Percentiles rank a stretch among this genome's conserved stretches.
phyloP scores from a whole-genome alignment of 92 coral and sea anemone species.

The Heliopora coerulea region DNA sequence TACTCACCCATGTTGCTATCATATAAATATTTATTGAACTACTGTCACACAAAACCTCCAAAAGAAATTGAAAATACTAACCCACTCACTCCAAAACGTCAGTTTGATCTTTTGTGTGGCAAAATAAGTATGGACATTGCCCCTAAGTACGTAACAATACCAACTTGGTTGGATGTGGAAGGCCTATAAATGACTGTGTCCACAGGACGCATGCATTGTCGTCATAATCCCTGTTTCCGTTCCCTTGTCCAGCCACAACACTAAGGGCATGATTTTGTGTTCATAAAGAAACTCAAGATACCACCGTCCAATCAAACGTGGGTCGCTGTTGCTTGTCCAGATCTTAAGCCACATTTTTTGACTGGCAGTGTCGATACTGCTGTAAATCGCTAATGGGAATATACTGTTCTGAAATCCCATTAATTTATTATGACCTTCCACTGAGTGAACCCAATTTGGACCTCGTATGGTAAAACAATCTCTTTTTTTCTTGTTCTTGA shows the following conservation, averaged over 20 bases:
- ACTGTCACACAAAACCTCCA: not conserved
- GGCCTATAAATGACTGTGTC: slow-evolving; percentile 40
- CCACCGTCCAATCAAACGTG: slow-evolving; percentile 44
- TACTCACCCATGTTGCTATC: no score
- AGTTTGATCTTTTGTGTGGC: no score
- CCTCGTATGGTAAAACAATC: slow-evolving; percentile 15
- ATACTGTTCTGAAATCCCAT: slow-evolving; percentile 57
- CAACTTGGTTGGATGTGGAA: slow-evolving; percentile 34
- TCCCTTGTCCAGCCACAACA: slow-evolving; percentile 58
- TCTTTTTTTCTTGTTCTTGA: slow-evolving; percentile 10
- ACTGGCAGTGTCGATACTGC: slow-evolving; percentile 63
- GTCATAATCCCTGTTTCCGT: slow-evolving; percentile 66
- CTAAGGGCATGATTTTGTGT: slow-evolving; percentile 49
- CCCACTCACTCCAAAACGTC: no score
- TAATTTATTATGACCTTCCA: slow-evolving; percentile 50
- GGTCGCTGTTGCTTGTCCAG: slow-evolving; percentile 57
- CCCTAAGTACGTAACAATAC: not conserved
- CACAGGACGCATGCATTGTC: slow-evolving; percentile 59
- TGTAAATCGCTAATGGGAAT: slow-evolving; percentile 61
- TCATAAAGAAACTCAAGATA: slow-evolving; percentile 60
- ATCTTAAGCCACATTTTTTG: slow-evolving; percentile 51
- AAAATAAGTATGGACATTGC: no score
- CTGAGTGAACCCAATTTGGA: slow-evolving; percentile 25
- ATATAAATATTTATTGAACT: no score
- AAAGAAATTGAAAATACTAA: not conserved